These are phyloP conservation scores for Catostomus latipinnis DNA, from an alignment of 2,797 vertebrate species.

Conservation along the genomic window DNA sequence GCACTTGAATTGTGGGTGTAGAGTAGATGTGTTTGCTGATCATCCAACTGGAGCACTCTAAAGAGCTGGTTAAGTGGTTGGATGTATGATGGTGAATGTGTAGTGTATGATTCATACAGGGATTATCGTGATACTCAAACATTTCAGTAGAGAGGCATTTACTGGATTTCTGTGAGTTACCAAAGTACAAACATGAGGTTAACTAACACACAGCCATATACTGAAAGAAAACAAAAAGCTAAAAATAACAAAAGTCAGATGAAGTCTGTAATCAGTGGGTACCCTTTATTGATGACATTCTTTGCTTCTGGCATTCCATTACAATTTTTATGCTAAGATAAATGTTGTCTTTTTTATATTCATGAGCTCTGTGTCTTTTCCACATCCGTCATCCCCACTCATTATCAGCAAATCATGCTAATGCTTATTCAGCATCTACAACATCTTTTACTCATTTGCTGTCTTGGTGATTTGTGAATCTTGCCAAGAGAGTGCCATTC, in stretches of 20 bases:
- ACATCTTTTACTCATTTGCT: constrained; percentile 38
- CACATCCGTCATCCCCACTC: not conserved
- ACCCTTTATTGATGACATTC: not conserved
- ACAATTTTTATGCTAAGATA: not conserved
- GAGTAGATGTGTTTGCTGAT: not conserved
- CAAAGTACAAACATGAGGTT: constrained; percentile 3
- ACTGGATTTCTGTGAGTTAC: not conserved
- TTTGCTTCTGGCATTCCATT: not conserved
- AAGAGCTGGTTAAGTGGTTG: constrained; percentile 10
- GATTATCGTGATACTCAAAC: not conserved
- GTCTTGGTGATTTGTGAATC: not conserved
- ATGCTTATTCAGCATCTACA: constrained; percentile 21
- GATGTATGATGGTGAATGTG: not conserved
- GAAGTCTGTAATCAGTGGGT: not conserved
- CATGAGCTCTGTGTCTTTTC: constrained; percentile 12
- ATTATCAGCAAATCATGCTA: constrained; percentile 13
- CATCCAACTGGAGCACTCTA: constrained; percentile 8
- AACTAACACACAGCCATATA: not conserved
- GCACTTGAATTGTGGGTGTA: constrained; percentile 6
- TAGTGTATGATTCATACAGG: constrained; percentile 3
- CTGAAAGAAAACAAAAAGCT: not conserved
- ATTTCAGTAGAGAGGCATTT: constrained; percentile 16
- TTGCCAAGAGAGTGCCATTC: not conserved
- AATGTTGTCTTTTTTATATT: not conserved
- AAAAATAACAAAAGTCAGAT: not conserved